Base-by-base conservation (phyloP, 2,888 invertebrate genomes). In the Philaethria dido region DNA sequence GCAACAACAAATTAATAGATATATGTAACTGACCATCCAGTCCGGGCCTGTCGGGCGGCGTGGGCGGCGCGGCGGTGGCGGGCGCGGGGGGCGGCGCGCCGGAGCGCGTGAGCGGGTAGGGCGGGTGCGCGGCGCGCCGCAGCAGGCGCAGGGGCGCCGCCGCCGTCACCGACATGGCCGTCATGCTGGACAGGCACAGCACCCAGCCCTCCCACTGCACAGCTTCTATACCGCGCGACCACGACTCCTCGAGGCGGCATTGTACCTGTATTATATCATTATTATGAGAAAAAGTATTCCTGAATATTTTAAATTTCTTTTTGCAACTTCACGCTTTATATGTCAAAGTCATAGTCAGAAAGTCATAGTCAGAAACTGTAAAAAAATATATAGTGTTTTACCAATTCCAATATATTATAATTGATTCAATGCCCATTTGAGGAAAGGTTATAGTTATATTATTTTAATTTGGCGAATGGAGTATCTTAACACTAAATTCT, bases 71-170 rank as follows among this genome's bases (percentile, higher is more conserved):
- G 85, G 63, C 93, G 93, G 74, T 60, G 42, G 96, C 95, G 77
- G 96, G 65, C 66, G 97, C 97, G 93, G 97, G 97, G 50, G 97
- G 96, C 33, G 97, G 96, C 86, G 96, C 96, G 73, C 95, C 94
- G 47, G 95, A 94, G 70, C 98, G 93, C 42, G 96, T 95, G 76
- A 96, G 89, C 64, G 97, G 97, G 93, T 97, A 97, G 45, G 97
- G 97, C 25, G 97, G 96, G 86, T 96, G 96, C 75, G 96, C 95
- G 42, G 95, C 94, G 69, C 98, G 93, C 29, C 97, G 93, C 75
- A 98, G 75, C 70, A 86, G 78, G 0, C 88, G 85, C 80, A 82
- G 72, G 14, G 63, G 74, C 77, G 76, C 76, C 69, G 62, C 68
- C 74, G 69, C 54, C 62, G 22, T 66, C 69, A 22, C 64, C 70